Evolutionary conservation across 2,113 vertebrate genomes (phyloP).

Genomic region (Dipodomys merriami): DNA sequence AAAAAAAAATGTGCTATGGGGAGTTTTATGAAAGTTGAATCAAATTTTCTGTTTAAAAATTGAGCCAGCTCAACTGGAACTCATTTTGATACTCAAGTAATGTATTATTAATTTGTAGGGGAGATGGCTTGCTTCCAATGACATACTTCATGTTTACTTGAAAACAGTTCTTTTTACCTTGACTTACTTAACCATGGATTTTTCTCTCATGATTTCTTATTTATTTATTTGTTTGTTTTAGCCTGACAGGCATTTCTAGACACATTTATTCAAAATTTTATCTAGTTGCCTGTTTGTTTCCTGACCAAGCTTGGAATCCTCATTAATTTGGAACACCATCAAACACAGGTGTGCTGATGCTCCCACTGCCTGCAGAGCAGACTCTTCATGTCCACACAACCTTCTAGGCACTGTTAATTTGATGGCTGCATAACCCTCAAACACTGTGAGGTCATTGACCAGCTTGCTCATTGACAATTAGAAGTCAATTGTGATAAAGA

Average conservation of each 20-base stretch:
- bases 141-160: slow-evolving; percentile 17
- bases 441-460: background rate
- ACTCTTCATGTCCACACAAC: background rate
- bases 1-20: slow-evolving; percentile 21
- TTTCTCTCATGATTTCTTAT: background rate
- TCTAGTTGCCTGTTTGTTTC: background rate
- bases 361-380: background rate
- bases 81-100: background rate
- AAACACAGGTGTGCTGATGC: background rate
- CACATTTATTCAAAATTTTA: background rate
- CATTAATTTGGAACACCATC: background rate
- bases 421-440: background rate
- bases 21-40: slow-evolving; percentile 35
- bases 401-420: background rate
- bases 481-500: background rate
- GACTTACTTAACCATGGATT: background rate
- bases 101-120: background rate
- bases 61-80: background rate
- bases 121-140: background rate
- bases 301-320: background rate
- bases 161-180: background rate
- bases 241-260: background rate
- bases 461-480: background rate
- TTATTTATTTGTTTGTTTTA: background rate
- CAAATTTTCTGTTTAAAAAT: slow-evolving; percentile 13